Percentiles rank a stretch among this genome's conserved stretches.
These are phyloP conservation scores for Esperia sulphurella DNA, from an alignment of 2,888 invertebrate genomes.

Conservation along the genomic window DNA sequence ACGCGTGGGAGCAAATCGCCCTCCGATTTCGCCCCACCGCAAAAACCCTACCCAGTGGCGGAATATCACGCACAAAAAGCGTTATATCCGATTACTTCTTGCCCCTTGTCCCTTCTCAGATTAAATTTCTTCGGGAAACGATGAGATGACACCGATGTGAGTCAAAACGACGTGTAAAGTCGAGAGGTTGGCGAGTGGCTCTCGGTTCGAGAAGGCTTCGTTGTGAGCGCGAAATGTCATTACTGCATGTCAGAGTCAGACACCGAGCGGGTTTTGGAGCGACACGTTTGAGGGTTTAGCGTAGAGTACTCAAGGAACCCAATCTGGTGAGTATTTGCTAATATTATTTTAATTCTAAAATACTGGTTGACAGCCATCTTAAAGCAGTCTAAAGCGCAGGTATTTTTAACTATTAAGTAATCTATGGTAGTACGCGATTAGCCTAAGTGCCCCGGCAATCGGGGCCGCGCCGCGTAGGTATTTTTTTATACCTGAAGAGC, in stretches of 20 bases:
- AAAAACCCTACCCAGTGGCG: slow-evolving; percentile 11
- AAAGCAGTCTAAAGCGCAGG: no score
- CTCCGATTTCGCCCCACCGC: slow-evolving; percentile 1
- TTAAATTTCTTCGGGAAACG: slow-evolving; percentile 40
- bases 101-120: slow-evolving; percentile 33
- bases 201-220: slow-evolving; percentile 23
- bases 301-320: neutral
- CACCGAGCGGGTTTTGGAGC: slow-evolving; percentile 15
- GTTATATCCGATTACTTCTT: slow-evolving; percentile 33
- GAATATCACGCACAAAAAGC: slow-evolving; percentile 28
- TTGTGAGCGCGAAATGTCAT: slow-evolving; percentile 25
- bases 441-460: no score
- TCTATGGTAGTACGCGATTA: no score
- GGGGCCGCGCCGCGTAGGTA: no score
- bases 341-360: no score
- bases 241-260: slow-evolving; percentile 26
- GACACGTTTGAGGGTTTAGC: neutral
- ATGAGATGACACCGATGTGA: slow-evolving; percentile 14
- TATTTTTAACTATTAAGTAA: no score
- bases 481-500: no score
- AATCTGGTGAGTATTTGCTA: neutral
- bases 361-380: no score
- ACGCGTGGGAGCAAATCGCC: neutral
- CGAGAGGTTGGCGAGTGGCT: slow-evolving; percentile 34
- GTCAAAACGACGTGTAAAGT: slow-evolving; percentile 50